These are phyloP conservation scores for Penaeus vannamei DNA, from an alignment of 1,140 invertebrate species.

Conservation along the genomic window DNA sequence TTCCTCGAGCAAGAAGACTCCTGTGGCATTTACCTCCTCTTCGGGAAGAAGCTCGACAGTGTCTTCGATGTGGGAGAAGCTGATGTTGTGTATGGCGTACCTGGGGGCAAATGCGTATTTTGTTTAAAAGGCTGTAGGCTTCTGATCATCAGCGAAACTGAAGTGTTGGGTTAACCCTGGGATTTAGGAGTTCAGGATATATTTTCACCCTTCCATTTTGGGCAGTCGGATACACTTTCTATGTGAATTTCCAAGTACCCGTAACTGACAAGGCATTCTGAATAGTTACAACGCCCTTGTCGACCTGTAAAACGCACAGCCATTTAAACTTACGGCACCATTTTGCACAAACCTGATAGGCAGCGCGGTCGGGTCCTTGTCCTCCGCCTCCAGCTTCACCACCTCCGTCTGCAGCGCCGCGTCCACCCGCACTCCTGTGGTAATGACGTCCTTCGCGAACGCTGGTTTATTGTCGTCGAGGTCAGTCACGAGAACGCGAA, in stretches of 20 bases:
- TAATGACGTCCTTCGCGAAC: slow-evolving; percentile 54
- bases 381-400: slow-evolving; percentile 78
- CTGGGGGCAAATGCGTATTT: slow-evolving; percentile 27
- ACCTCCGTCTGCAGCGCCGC: slow-evolving; percentile 82
- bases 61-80: slow-evolving; percentile 62
- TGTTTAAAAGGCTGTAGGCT: slow-evolving; percentile 4
- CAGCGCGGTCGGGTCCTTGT: slow-evolving; percentile 79
- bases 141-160: slow-evolving; percentile 69
- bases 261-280: too few species aligned
- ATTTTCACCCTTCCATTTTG: too few species aligned
- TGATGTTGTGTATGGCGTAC: slow-evolving; percentile 63
- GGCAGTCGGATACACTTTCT: too few species aligned
- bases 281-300: too few species aligned
- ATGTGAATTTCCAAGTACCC: too few species aligned
- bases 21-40: slow-evolving; percentile 66
- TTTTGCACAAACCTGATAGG: slow-evolving; percentile 76
- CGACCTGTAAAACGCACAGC: background rate
- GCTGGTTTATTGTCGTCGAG: slow-evolving; percentile 68
- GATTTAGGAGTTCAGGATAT: too few species aligned
- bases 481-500: slow-evolving; percentile 62
- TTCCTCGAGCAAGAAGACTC: slow-evolving; percentile 77
- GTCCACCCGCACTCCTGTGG: slow-evolving; percentile 79
- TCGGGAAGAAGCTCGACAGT: slow-evolving; percentile 69
- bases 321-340: background rate
- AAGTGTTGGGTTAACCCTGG: background rate